Base-by-base conservation (phyloP, 1,140 invertebrate species). In the Trichomalopsis sarcophagae region DNA sequence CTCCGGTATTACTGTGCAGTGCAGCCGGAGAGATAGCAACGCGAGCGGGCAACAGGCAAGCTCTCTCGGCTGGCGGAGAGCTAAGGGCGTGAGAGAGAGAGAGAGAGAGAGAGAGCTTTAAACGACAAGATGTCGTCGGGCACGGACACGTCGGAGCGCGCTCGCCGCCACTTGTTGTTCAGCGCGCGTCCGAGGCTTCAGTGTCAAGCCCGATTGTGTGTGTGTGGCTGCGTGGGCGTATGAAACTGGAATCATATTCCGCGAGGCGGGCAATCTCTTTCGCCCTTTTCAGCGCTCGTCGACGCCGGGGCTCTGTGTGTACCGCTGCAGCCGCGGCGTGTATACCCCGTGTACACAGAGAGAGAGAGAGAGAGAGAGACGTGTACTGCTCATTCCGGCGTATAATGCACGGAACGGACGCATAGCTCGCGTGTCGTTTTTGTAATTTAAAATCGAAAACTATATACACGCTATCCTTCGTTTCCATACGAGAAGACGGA, bases 131-230 rank as follows among this genome's bases (percentile, higher is more conserved):
- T 62, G 55, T 62, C 9, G 30, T 21, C 81, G 79, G 2, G 33
- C 10, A 66, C 68, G 68, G 55, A 21, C 55, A 62, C 55, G 55
- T 62, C 55, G 55, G 68, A 30, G 10, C 68, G 66, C 2, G 6
- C 47, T 0, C 23, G 40, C 71, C 73, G 73, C 81, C 86, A 88
- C 82, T 87, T 84, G 87, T 87, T 86, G 86, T 88, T 87, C 27
- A 47, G 55, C 55, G 6, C 55, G 55, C 55, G 55, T 62, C 21
- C 55, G 17, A 62, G 21, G 55, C 55, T 62, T 84, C 6, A 21
- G 21, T 6, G 5, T 17, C 9, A 74, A 40, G 55, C n/a, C 80
- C 2, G 36, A 23, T 44, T 17, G 73, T n/a, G 73, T 75, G 73
- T 75, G 6, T 44, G 17, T 40, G 13, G 50, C 5, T 33, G 3